Conservation (phyloP, 2,888 invertebrate genomes). For the Lasioglossum zephyrum region DNA sequence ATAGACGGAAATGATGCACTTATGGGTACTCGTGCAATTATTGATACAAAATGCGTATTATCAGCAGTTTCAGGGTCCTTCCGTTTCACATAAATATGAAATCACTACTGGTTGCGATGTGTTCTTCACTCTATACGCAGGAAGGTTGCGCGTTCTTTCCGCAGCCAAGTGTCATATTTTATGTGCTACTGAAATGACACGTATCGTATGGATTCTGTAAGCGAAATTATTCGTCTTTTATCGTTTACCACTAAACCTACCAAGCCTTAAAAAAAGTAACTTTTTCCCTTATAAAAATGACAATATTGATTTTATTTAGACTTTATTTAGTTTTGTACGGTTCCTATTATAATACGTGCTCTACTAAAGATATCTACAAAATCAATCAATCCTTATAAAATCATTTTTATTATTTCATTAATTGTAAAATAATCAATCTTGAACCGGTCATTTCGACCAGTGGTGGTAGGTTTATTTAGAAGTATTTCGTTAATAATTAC, state of each 20-base stretch:
- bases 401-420: too few species aligned
- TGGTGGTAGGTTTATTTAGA: too few species aligned
- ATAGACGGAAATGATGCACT: neutral
- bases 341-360: too few species aligned
- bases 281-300: too few species aligned
- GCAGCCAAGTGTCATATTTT: neutral
- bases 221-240: neutral
- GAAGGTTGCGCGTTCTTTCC: neutral
- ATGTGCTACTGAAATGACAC: neutral
- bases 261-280: too few species aligned
- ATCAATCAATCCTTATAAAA: too few species aligned
- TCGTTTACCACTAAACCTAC: too few species aligned
- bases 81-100: conserved; percentile 34
- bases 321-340: too few species aligned
- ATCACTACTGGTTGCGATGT: neutral
- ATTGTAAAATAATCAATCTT: too few species aligned
- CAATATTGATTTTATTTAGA: too few species aligned
- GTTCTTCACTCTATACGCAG: neutral
- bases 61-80: conserved; percentile 30
- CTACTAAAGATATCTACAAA: too few species aligned
- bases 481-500: neutral
- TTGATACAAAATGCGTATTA: conserved; percentile 19
- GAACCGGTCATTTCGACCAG: too few species aligned
- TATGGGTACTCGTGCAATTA: neutral
- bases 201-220: conserved; percentile 21